Evolutionary conservation across 2,888 invertebrate genomes (phyloP).

Genomic region (Villa cingulata): DNA sequence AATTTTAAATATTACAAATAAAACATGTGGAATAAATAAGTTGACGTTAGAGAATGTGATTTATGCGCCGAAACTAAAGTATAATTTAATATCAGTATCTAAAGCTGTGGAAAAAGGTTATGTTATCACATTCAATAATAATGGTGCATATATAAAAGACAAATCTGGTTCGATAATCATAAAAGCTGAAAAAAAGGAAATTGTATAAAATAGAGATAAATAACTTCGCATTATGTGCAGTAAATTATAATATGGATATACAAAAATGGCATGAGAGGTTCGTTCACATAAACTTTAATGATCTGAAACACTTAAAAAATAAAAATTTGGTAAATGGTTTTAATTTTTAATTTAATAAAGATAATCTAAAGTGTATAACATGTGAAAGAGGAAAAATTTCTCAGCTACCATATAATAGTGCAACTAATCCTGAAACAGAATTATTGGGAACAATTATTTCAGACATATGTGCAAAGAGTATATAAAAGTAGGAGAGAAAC

Average conservation of each 20-base stretch:
- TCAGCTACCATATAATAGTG: background rate
- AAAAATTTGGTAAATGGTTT: slow-evolving; percentile 4
- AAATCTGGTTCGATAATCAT: background rate
- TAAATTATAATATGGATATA: background rate
- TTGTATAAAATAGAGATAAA: background rate
- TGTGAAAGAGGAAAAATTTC: slow-evolving; percentile 6
- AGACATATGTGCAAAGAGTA: too few species aligned
- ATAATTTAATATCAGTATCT: slow-evolving; percentile 6
- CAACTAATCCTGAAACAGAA: background rate
- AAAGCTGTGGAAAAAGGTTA: slow-evolving; percentile 2
- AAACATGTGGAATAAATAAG: background rate
- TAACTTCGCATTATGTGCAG: background rate
- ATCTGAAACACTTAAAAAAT: slow-evolving; percentile 2
- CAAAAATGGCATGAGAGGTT: slow-evolving; percentile 3
- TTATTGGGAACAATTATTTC: background rate
- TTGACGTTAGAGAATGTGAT: background rate
- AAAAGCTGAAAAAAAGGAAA: background rate
- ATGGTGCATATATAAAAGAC: background rate
- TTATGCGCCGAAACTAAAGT: slow-evolving; percentile 1
- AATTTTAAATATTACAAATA: background rate
- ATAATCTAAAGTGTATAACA: slow-evolving; percentile 5
- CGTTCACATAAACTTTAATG: slow-evolving; percentile 4
- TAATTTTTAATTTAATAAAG: background rate
- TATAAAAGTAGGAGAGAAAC: too few species aligned
- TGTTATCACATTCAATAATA: slow-evolving; percentile 1